Percentiles rank a stretch among this genome's conserved stretches.
These are phyloP conservation scores for Colius striatus DNA, from an alignment of 2,113 vertebrate species.

Conservation along the genomic window DNA sequence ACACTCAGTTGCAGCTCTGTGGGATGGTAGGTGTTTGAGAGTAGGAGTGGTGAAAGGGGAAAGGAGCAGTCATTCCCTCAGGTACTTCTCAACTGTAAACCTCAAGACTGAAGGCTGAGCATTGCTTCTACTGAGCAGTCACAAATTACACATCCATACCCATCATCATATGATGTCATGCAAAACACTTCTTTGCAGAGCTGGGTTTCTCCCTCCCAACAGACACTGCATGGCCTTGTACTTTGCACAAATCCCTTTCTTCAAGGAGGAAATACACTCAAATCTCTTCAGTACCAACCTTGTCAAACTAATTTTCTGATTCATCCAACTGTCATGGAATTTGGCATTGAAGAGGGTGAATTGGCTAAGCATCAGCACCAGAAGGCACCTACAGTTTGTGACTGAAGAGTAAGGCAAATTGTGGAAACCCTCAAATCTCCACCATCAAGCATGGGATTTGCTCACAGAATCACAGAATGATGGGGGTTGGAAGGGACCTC, in stretches of 20 bases:
- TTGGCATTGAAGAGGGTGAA: background rate
- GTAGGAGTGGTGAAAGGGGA: background rate
- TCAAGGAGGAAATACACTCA: background rate
- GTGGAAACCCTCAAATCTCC: background rate
- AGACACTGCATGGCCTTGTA: background rate
- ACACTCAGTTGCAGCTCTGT: background rate
- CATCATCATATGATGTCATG: accelerated
- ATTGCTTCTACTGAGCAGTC: background rate
- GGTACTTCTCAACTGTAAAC: background rate
- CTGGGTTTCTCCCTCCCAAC: background rate
- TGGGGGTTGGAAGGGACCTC: no score
- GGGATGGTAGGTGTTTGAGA: background rate
- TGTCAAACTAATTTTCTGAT: background rate
- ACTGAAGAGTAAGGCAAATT: background rate
- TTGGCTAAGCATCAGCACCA: background rate
- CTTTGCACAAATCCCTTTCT: background rate
- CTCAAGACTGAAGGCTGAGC: background rate
- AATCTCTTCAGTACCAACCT: background rate
- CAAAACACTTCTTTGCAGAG: background rate
- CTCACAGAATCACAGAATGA: background rate
- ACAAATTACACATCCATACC: background rate
- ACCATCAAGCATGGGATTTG: background rate
- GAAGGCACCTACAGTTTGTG: background rate
- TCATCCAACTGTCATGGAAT: background rate
- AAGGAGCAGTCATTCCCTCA: background rate